phyloP scores from a whole-genome alignment of 2,888 invertebrate species.

The Nebria brevicollis region DNA sequence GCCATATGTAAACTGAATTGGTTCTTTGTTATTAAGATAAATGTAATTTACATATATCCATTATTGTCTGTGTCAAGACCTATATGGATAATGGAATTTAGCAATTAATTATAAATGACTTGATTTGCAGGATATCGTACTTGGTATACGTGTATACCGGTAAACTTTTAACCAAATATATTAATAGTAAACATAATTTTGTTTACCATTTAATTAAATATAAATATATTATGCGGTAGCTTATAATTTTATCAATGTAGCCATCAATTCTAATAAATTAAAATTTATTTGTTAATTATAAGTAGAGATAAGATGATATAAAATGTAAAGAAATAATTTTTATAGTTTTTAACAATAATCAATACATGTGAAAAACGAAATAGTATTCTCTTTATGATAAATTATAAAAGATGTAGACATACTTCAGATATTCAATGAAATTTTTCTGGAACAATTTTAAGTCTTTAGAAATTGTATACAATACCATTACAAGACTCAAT shows the following conservation, averaged over 20 bases:
- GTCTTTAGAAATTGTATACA: not conserved
- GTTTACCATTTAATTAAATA: too few species aligned
- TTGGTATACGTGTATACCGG: too few species aligned
- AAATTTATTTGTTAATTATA: too few species aligned
- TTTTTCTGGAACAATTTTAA: not conserved
- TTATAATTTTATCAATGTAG: too few species aligned
- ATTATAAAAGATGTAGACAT: not conserved
- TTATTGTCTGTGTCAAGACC: not conserved
- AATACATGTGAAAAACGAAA: not conserved
- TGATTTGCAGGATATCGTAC: too few species aligned
- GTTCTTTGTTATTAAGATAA: slow-evolving; percentile 41
- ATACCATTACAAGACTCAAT: not conserved
- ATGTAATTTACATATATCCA: slow-evolving; percentile 18
- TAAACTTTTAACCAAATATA: too few species aligned
- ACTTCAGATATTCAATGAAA: not conserved
- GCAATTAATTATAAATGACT: not conserved
- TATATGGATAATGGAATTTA: not conserved
- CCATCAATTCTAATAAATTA: too few species aligned
- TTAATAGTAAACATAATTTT: too few species aligned
- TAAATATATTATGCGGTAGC: too few species aligned
- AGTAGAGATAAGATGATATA: too few species aligned
- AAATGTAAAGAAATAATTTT: too few species aligned
- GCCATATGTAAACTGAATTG: slow-evolving; percentile 35
- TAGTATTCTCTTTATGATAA: not conserved
- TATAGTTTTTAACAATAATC: too few species aligned